A percentile compares a stretch with the other conserved stretches of the same genome.
Evolutionary conservation across 1,140 invertebrate genomes (phyloP).

Genomic region (Rhyzopertha dominica): DNA sequence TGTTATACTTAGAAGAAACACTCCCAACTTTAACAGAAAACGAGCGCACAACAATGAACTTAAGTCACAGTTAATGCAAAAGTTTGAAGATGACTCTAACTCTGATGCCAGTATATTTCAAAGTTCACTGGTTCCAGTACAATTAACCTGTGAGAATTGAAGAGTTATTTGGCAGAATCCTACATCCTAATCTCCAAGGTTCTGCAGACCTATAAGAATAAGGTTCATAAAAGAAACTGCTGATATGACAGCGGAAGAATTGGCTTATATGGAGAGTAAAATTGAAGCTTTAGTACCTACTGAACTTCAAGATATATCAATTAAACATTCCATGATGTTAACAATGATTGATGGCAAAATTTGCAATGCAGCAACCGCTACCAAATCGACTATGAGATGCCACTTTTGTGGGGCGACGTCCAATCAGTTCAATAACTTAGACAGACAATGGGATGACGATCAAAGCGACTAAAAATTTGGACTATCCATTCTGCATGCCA

Average conservation of each 20-base stretch:
- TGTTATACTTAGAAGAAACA: slow-evolving; percentile 6
- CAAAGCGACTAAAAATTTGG: slow-evolving; percentile 30
- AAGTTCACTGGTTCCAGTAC: slow-evolving; percentile 35
- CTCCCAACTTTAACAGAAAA: slow-evolving; percentile 1
- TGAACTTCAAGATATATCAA: slow-evolving; percentile 20
- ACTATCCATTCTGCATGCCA: slow-evolving; percentile 38
- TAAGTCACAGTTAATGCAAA: slow-evolving; percentile 27
- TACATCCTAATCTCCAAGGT: slow-evolving; percentile 34
- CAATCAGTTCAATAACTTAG: slow-evolving; percentile 43
- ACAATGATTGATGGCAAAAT: slow-evolving; percentile 49
- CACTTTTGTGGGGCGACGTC: slow-evolving; percentile 42
- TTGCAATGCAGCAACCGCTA: slow-evolving; percentile 42
- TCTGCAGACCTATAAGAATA: slow-evolving; percentile 35
- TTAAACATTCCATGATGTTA: slow-evolving; percentile 33
- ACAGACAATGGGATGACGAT: slow-evolving; percentile 21
- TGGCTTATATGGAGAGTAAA: slow-evolving; percentile 24
- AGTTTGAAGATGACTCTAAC: slow-evolving; percentile 24
- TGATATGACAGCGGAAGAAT: slow-evolving; percentile 34
- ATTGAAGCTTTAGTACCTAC: slow-evolving; percentile 22
- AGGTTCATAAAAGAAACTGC: slow-evolving; percentile 32
- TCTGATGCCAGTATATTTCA: slow-evolving; percentile 26
- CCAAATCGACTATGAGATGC: slow-evolving; percentile 41
- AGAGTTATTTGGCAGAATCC: slow-evolving; percentile 39
- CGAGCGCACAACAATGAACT: slow-evolving; percentile 6
- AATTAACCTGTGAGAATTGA: too few species aligned